Base-by-base conservation (phyloP, 2,888 invertebrate genomes). In the Apamea sordens region DNA sequence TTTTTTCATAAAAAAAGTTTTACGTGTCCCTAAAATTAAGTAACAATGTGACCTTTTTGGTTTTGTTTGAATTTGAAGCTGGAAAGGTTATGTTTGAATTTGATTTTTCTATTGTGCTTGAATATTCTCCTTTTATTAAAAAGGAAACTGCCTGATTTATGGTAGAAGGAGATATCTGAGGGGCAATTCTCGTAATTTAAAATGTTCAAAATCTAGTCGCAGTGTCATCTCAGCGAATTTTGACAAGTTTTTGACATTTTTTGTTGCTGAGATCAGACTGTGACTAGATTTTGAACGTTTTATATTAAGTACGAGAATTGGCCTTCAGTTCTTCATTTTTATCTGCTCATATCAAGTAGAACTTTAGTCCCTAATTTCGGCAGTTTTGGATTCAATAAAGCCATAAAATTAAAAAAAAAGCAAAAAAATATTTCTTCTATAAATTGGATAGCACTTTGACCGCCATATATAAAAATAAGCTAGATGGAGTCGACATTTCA, bases 41-140 rank as follows among this genome's bases (percentile, higher is more conserved):
- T 80, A 76, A 86, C 73, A 44, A 18, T 75, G 64, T 47, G 79
- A 77, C 53, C 73, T 85, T 86, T 83, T 79, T 65, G 47, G 21
- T 4, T 36, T 65, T 72, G 13, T 70, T 64, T 72, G 18, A 50
- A n/a, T 74, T 5, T 71, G 15, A 63, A 41, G 13, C 24, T 69
- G 15, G n/a, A 50, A n/a, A 50, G 21, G 4, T 24, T 32, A 1
- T 32, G 18, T 32, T 1, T 64, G 8, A 24, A 36, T 41, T 41
- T 0, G 15, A 13, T 69, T 61, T 32, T 68, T 76, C 2, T 32
- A 59, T n/a, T 75, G 44, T 6, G 24, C 11, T 68, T 21, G 2
- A 28, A 41, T 73, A 11, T 7, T 64, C 3, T 24, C 8, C 21
- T 69, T 32, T 50, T 50, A 69, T 50, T 24, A 24, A 53, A 70